Percentiles rank a stretch among this genome's conserved stretches.
These are phyloP conservation scores for Thalassophryne amazonica DNA, from an alignment of 2,797 vertebrate genomes.

Conservation along the genomic window DNA sequence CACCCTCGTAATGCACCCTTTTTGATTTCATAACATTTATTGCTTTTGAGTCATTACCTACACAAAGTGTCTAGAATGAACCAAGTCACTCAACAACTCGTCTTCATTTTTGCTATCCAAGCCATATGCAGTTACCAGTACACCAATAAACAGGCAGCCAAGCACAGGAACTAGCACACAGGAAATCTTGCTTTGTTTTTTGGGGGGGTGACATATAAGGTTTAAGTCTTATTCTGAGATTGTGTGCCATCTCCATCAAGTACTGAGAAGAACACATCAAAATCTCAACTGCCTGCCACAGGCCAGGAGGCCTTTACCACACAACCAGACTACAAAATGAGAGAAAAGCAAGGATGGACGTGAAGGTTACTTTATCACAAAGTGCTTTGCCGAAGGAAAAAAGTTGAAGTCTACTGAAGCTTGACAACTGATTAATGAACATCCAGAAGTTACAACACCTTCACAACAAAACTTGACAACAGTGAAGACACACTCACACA, in stretches of 20 bases:
- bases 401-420: neutral
- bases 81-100: too few relatives aligned
- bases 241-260: constrained; percentile 93
- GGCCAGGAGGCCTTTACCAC: constrained; percentile 90
- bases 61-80: too few relatives aligned
- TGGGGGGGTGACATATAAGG: constrained; percentile 77
- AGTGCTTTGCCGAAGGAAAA: too few relatives aligned
- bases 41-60: too few relatives aligned
- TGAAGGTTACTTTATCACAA: too few relatives aligned
- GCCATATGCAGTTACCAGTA: too few relatives aligned
- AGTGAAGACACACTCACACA: neutral
- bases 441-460: neutral
- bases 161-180: too few relatives aligned
- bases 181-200: constrained; percentile 72
- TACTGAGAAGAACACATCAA: constrained; percentile 95
- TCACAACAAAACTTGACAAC: neutral
- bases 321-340: constrained; percentile 71
- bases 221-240: constrained; percentile 90
- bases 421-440: constrained; percentile 3
- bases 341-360: neutral
- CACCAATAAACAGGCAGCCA: too few relatives aligned
- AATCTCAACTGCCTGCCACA: constrained; percentile 84
- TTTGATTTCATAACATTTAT: too few relatives aligned
- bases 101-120: too few relatives aligned
- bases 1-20: too few relatives aligned